Evolutionary conservation across 1,140 invertebrate species (phyloP).

Genomic region (Bombus superbus): DNA sequence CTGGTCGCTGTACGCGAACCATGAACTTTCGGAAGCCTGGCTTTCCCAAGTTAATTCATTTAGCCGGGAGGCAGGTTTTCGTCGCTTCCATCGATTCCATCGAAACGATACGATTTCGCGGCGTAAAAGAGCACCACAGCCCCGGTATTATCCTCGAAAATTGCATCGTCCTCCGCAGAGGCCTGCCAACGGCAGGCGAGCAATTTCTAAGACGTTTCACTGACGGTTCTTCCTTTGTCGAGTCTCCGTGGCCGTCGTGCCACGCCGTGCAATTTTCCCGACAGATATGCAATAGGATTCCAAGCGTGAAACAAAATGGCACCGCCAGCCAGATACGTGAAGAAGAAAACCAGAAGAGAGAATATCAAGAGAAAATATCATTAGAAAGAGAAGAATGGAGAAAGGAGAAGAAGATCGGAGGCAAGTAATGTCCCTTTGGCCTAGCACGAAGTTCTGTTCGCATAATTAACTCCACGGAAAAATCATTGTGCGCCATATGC

Average conservation of each 20-base stretch:
- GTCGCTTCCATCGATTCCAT: constrained; percentile 1
- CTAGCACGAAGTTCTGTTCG: constrained; percentile 40
- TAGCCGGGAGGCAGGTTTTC: too few species aligned
- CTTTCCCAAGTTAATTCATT: neutral
- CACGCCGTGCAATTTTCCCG: constrained; percentile 53
- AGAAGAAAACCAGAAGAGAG: neutral
- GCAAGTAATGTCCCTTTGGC: constrained; percentile 47
- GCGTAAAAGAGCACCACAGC: constrained; percentile 1
- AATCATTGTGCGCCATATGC: constrained; percentile 74
- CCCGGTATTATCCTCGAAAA: constrained; percentile 40
- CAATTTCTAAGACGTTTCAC: constrained; percentile 48
- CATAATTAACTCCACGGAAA: constrained; percentile 74
- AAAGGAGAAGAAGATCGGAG: neutral
- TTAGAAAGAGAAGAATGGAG: too few species aligned
- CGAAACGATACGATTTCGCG: neutral
- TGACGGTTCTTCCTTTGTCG: constrained; percentile 22
- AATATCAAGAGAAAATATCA: neutral
- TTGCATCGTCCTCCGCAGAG: constrained; percentile 29
- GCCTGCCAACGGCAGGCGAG: constrained; percentile 43
- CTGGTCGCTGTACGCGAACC: neutral
- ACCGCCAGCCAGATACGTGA: constrained; percentile 2
- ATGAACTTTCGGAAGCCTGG: neutral
- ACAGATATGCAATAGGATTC: constrained; percentile 39
- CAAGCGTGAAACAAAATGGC: constrained; percentile 49
- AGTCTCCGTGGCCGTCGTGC: neutral